Evolutionary conservation across 2,888 invertebrate genomes (phyloP), one percentile per base, ranked within the genome.

Genomic region (Orthosia cruda): DNA sequence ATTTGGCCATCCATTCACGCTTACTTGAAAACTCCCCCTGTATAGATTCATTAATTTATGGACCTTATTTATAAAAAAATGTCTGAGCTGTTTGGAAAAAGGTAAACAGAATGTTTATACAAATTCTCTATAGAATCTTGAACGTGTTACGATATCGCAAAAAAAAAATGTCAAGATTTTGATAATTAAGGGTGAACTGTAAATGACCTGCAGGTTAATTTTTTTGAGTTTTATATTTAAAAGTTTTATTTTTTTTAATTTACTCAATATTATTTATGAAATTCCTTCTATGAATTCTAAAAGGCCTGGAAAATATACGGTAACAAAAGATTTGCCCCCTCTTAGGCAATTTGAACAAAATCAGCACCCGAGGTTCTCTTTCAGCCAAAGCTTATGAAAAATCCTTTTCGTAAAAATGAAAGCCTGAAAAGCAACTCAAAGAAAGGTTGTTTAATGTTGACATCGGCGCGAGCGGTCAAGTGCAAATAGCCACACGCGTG

Each of bases 401-500:
- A 4, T 0, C 3, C n/a, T n/a, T 18, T 12, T 55, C 20, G 4
- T 40, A 16, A 59, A 65, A 50, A 49, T 32, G 40, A 49, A 61
- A 59, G 40, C 23, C 23, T 55, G 4, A 55, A 77, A 77, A 4
- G 65, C 59, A 81, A 58, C 57, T 52, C 57, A 68, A 63, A 77
- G 16, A n/a, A 71, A 59, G 55, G 12, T 40, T 49, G 20, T n/a
- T 40, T 45, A 40, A 50, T 32, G 16, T 52, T 40, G 18, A 57
- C 15, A 45, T 50, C 50, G n/a, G 50, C 58, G 50, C 64, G n/a
- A 47, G 57, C 50, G 40, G 32, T 26, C 13, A 23, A 69, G 82
- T 81, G 74, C 55, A 57, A 55, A 13, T 49, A 63, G 63, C 50
- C n/a, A 55, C 54, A 66, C 78, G 40, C 57, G 64, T 68, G 71